Percentiles rank a stretch among this genome's conserved stretches.
These are phyloP conservation scores for Athene noctua DNA, from an alignment of 2,113 vertebrate genomes.

Conservation along the genomic window DNA sequence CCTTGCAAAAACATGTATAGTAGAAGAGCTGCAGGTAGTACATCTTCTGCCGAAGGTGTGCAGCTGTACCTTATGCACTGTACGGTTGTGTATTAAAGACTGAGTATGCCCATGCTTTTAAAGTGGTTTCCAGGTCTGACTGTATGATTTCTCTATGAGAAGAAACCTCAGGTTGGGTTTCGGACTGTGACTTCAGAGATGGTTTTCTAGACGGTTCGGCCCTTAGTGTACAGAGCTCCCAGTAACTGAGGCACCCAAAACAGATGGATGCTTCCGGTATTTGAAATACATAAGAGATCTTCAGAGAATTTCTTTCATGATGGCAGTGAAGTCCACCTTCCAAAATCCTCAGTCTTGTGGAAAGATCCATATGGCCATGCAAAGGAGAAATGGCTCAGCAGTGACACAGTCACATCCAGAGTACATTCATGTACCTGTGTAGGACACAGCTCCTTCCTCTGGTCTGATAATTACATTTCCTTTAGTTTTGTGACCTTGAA, in stretches of 20 bases:
- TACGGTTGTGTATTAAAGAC: background rate
- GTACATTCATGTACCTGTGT: background rate
- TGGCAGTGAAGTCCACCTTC: background rate
- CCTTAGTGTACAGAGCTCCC: background rate
- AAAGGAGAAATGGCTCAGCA: background rate
- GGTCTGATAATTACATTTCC: background rate
- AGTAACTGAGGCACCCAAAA: background rate
- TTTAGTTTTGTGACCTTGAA: background rate
- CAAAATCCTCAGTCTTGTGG: background rate
- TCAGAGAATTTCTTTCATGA: background rate
- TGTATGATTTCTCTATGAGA: background rate
- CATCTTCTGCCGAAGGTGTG: fast-evolving
- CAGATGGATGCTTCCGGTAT: background rate
- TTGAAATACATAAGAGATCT: background rate
- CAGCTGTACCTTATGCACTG: fast-evolving
- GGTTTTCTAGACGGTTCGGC: background rate
- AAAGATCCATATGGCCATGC: background rate
- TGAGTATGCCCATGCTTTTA: background rate
- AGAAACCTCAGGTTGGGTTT: background rate
- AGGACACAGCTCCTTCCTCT: background rate
- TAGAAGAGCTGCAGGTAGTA: fast-evolving
- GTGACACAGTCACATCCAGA: background rate
- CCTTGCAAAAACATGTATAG: background rate
- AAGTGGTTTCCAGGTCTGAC: background rate
- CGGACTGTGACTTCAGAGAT: background rate